Evolutionary conservation across 2,797 vertebrate species (phyloP).

Genomic region (Loriculus beryllinus): DNA sequence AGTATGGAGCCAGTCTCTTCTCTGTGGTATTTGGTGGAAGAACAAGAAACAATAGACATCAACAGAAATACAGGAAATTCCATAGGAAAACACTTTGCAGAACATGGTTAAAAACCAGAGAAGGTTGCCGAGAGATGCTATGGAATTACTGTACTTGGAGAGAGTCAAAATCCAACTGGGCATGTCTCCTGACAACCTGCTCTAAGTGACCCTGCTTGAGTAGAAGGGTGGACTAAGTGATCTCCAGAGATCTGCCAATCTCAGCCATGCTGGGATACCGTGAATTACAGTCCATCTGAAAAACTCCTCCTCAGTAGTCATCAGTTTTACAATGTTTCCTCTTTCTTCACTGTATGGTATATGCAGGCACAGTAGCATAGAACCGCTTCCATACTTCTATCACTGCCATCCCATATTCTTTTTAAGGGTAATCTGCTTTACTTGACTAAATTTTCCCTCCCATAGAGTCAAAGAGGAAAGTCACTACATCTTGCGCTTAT

Average conservation of each 20-base stretch:
- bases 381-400: not conserved
- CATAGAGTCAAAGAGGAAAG: not conserved
- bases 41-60: not conserved
- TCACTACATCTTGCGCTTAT: not conserved
- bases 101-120: not conserved
- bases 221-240: not conserved
- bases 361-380: not conserved
- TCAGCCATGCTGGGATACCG: not conserved
- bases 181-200: not conserved
- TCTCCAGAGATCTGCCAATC: not conserved
- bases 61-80: not conserved
- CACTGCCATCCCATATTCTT: not conserved
- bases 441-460: not conserved
- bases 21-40: not conserved
- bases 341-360: not conserved
- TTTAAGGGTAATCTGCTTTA: not conserved
- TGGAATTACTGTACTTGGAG: not conserved
- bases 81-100: not conserved
- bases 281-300: not conserved
- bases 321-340: not conserved
- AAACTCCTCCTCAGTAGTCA: not conserved
- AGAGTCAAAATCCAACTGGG: not conserved
- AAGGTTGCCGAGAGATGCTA: not conserved
- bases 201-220: not conserved
- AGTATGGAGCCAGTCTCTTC: not conserved